Evolutionary conservation across 2,113 vertebrate genomes (phyloP).

Genomic region (Lampris incognitus): DNA sequence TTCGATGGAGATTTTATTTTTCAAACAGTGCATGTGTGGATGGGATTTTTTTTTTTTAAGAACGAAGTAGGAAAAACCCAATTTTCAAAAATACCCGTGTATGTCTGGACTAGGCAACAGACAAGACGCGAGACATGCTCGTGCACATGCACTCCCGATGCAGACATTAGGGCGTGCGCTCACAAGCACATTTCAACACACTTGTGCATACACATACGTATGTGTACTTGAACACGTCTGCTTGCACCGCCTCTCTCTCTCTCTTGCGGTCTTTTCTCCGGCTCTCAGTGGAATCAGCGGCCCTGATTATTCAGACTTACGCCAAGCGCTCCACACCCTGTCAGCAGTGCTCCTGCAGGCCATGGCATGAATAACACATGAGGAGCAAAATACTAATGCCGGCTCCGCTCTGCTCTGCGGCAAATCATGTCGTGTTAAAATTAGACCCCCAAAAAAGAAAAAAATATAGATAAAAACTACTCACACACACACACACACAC

Average conservation of each 20-base stretch:
- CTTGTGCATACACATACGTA: conserved; percentile 8
- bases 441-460: conserved; percentile 51
- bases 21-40: too few species aligned
- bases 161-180: conserved; percentile 30
- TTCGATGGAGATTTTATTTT: too few species aligned
- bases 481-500: conserved; percentile 1
- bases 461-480: conserved; percentile 12
- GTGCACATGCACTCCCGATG: conserved; percentile 26
- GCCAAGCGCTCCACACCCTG: conserved; percentile 55
- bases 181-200: background rate
- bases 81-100: too few species aligned
- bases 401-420: conserved; percentile 40
- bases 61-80: too few species aligned
- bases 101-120: too few species aligned
- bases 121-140: conserved; percentile 4
- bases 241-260: conserved; percentile 42
- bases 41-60: too few species aligned
- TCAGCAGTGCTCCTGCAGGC: conserved; percentile 60
- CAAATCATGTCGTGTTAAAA: conserved; percentile 64
- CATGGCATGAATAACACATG: conserved; percentile 65
- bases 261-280: too few species aligned
- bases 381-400: conserved; percentile 44
- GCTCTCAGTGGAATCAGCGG: conserved; percentile 41
- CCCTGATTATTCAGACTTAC: conserved; percentile 61
- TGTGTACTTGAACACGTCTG: conserved; percentile 44